Evolutionary conservation across 2,888 invertebrate species (phyloP).

Genomic region (Agrotis exclamationis): DNA sequence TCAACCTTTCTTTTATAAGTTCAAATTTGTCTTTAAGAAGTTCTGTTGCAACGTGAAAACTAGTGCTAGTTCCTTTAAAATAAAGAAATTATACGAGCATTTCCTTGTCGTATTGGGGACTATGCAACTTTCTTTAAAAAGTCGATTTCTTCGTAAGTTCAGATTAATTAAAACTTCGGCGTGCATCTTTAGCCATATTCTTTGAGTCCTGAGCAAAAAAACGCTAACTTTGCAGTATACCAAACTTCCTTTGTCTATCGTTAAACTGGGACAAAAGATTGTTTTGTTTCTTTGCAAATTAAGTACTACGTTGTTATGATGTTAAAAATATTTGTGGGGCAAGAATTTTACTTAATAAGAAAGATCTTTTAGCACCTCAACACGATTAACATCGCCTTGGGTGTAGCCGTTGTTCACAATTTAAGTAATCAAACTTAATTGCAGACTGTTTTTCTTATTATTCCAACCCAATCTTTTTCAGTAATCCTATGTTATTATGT

Average conservation of each 20-base stretch:
- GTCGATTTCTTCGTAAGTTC: constrained; percentile 22
- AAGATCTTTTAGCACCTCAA: background rate
- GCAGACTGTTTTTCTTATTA: background rate
- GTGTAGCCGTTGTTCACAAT: background rate
- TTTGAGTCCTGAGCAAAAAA: constrained; percentile 35
- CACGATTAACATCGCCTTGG: background rate
- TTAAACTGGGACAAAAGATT: constrained; percentile 16
- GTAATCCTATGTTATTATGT: constrained; percentile 3
- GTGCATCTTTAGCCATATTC: constrained; percentile 36
- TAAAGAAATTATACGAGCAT: background rate
- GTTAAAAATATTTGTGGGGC: background rate
- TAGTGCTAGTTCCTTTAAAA: background rate
- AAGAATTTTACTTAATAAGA: background rate
- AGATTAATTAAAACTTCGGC: constrained; percentile 58
- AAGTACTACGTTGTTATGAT: background rate
- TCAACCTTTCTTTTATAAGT: too few species aligned
- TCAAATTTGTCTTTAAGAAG: too few species aligned
- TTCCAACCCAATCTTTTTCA: background rate
- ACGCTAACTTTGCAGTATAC: constrained; percentile 29
- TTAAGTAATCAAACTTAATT: background rate
- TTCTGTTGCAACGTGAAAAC: too few species aligned
- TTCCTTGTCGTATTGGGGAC: constrained; percentile 19
- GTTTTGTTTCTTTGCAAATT: constrained; percentile 11
- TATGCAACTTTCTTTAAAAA: constrained; percentile 32
- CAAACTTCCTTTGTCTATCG: constrained; percentile 42